Percentiles rank a stretch among this genome's conserved stretches.
Evolutionary conservation across 1,140 invertebrate genomes (phyloP).

Genomic region (Potamilus streckersoni): DNA sequence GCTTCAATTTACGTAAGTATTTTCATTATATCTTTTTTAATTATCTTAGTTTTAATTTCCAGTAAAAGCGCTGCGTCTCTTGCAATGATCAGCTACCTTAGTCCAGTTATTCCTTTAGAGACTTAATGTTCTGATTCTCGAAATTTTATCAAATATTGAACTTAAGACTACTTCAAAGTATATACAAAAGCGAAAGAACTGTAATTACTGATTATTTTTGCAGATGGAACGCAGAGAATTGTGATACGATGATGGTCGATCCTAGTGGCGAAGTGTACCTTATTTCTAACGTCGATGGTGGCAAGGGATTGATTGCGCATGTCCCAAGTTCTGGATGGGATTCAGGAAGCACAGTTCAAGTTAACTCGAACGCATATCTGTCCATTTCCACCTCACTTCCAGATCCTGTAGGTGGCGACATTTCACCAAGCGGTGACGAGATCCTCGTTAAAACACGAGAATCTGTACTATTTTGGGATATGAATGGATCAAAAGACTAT

Average conservation of each 20-base stretch:
- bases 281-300: conserved; percentile 37
- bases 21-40: no score
- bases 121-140: no score
- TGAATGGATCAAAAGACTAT: conserved; percentile 1
- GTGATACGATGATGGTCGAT: conserved; percentile 42
- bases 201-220: not conserved
- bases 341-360: conserved; percentile 1
- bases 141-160: no score
- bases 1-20: no score
- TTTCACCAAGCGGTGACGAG: conserved; percentile 22
- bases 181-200: no score
- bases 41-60: no score
- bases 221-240: conserved; percentile 39
- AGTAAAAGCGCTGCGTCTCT: no score
- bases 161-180: no score
- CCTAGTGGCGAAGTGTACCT: conserved; percentile 35
- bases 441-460: not conserved
- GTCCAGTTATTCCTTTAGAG: no score
- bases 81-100: no score
- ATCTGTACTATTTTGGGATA: no score
- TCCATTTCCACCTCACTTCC: conserved; percentile 11
- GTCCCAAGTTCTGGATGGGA: conserved; percentile 38
- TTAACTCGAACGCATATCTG: conserved; percentile 9
- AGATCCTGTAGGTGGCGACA: conserved; percentile 41
- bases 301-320: conserved; percentile 26